Percentiles rank a stretch among this genome's conserved stretches.
phyloP scores from a whole-genome alignment of 2,888 invertebrate genomes.

The Lasioglossum villosulum region DNA sequence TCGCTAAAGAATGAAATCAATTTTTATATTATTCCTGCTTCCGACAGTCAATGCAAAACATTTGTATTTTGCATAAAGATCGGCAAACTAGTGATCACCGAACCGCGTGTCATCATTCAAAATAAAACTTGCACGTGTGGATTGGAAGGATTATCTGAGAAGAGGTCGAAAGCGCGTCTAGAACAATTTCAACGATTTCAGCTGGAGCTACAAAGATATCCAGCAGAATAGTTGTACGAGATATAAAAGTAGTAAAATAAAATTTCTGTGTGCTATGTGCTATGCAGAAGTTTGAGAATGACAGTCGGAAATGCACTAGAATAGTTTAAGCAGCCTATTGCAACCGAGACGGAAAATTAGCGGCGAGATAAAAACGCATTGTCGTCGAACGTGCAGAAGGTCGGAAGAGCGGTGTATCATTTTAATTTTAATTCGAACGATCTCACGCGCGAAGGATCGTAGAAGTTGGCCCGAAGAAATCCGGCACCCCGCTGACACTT shows the following conservation, averaged over 20 bases:
- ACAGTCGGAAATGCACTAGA: neutral
- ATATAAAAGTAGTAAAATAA: neutral
- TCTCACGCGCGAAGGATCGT: neutral
- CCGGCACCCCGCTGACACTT: neutral
- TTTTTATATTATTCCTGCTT: no score
- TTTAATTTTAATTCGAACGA: neutral
- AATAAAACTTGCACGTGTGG: no score
- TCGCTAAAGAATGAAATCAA: no score
- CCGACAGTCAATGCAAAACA: no score
- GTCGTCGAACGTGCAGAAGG: neutral
- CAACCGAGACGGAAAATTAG: neutral
- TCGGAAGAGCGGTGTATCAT: neutral
- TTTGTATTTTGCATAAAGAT: no score
- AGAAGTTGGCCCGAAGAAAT: conserved; percentile 12
- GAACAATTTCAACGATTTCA: neutral
- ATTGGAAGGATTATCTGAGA: no score
- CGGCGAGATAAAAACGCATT: neutral
- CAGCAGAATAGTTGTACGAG: neutral
- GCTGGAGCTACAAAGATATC: neutral
- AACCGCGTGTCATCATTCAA: no score
- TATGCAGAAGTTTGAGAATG: neutral
- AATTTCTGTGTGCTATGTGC: neutral
- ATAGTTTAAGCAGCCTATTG: neutral
- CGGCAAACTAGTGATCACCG: no score
- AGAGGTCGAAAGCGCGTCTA: neutral